These are phyloP conservation scores for Phaethon lepturus DNA, from an alignment of 2,113 vertebrate species.

Conservation along the genomic window DNA sequence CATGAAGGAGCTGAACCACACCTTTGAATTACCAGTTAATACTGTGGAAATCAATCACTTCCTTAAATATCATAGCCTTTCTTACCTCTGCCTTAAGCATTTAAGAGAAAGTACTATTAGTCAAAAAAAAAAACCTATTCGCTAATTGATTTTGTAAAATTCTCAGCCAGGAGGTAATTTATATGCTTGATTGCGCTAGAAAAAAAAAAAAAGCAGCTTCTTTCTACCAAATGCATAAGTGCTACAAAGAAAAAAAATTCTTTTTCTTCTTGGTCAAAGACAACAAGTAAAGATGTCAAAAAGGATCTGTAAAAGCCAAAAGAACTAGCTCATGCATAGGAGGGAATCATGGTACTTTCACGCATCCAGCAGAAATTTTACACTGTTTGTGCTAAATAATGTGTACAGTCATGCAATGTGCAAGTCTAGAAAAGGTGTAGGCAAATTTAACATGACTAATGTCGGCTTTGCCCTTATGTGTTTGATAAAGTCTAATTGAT, in stretches of 20 bases:
- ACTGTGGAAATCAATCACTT: background rate
- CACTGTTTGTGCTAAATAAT: background rate
- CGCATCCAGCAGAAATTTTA: background rate
- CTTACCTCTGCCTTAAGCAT: background rate
- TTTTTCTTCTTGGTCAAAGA: background rate
- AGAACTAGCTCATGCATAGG: background rate
- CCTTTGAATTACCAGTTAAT: background rate
- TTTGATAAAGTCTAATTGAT: background rate
- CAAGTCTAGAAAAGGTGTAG: background rate
- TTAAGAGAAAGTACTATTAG: background rate
- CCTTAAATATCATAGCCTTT: constrained; percentile 8
- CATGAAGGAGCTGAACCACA: background rate
- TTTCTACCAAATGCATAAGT: background rate
- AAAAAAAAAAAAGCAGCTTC: background rate
- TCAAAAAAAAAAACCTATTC: constrained; percentile 29
- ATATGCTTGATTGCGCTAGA: background rate
- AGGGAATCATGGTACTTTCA: background rate
- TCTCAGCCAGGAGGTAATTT: background rate
- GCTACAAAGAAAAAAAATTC: background rate
- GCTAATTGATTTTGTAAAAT: constrained; percentile 33
- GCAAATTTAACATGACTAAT: background rate
- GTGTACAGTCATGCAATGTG: accelerated
- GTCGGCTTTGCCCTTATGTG: background rate
- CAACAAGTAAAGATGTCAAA: background rate
- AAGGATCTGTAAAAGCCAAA: background rate